These are phyloP conservation scores for Frieseomelitta varia DNA, from an alignment of 1,140 invertebrate genomes.

Conservation along the genomic window DNA sequence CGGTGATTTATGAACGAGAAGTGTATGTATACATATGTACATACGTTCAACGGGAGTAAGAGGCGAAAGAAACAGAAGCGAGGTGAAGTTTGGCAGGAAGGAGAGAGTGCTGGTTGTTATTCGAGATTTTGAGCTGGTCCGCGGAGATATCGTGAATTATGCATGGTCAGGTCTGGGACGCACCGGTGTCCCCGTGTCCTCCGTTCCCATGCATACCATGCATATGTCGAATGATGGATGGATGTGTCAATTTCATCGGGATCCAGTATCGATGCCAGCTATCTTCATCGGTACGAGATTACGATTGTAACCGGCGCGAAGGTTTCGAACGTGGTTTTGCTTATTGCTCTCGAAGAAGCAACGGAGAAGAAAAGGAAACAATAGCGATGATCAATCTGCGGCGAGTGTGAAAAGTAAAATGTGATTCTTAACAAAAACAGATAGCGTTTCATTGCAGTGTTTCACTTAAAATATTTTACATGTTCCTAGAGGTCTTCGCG, in stretches of 20 bases:
- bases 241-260: conserved; percentile 74
- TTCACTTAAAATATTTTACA: no score
- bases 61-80: neutral
- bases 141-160: conserved; percentile 45
- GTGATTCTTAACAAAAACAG: no score
- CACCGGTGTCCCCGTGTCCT: conserved; percentile 39
- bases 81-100: neutral
- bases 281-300: conserved; percentile 67
- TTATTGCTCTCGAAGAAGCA: neutral
- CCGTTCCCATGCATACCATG: conserved; percentile 70
- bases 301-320: conserved; percentile 12
- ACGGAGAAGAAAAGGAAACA: neutral
- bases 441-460: no score
- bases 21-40: neutral
- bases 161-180: conserved; percentile 44
- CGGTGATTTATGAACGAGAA: no score
- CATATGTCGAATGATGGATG: conserved; percentile 73
- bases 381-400: no score
- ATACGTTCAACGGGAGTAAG: neutral
- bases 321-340: no score
- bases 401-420: no score
- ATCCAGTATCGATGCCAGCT: conserved; percentile 66
- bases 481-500: no score
- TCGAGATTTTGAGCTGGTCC: conserved; percentile 74
- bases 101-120: conserved; percentile 64